Evolutionary conservation across 2,113 vertebrate species (phyloP).

Genomic region (Cygnus atratus): DNA sequence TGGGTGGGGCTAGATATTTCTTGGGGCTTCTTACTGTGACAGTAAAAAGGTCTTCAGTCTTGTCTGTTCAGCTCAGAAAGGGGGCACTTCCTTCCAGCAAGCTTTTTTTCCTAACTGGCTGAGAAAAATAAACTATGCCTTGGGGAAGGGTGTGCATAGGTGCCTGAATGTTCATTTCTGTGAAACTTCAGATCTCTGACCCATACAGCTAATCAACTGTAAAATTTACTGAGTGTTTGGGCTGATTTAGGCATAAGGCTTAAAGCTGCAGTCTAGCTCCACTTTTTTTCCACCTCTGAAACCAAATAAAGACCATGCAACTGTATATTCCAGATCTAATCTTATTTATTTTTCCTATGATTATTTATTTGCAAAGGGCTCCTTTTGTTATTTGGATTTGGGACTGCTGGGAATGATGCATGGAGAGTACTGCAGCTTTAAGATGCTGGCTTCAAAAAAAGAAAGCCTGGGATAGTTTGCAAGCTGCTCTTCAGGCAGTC

Average conservation of each 20-base stretch:
- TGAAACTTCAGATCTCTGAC: background rate
- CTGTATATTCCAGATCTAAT: conserved; percentile 49
- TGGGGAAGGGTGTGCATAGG: conserved; percentile 14
- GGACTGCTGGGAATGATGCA: conserved; percentile 45
- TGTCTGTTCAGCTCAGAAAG: background rate
- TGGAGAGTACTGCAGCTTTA: conserved; percentile 66
- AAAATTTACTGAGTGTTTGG: conserved; percentile 15
- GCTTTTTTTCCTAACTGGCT: background rate
- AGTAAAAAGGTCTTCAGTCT: background rate
- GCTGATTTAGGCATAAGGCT: conserved; percentile 13
- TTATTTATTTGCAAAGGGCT: conserved; percentile 72
- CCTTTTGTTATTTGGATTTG: conserved; percentile 48
- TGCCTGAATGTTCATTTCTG: conserved; percentile 27
- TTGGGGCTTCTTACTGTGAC: conserved; percentile 22
- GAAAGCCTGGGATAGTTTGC: background rate
- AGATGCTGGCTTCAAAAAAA: conserved; percentile 19
- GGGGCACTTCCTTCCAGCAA: conserved; percentile 1
- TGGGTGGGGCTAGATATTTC: conserved; percentile 4
- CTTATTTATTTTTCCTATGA: conserved; percentile 59
- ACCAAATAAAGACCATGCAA: conserved; percentile 68
- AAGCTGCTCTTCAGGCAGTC: background rate
- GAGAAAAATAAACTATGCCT: conserved; percentile 40
- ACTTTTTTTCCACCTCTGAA: conserved; percentile 61
- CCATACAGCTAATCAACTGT: conserved; percentile 10
- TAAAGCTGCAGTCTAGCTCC: conserved; percentile 64